Base-by-base conservation (phyloP, 2,113 vertebrate genomes). In the Melospiza melodia region DNA sequence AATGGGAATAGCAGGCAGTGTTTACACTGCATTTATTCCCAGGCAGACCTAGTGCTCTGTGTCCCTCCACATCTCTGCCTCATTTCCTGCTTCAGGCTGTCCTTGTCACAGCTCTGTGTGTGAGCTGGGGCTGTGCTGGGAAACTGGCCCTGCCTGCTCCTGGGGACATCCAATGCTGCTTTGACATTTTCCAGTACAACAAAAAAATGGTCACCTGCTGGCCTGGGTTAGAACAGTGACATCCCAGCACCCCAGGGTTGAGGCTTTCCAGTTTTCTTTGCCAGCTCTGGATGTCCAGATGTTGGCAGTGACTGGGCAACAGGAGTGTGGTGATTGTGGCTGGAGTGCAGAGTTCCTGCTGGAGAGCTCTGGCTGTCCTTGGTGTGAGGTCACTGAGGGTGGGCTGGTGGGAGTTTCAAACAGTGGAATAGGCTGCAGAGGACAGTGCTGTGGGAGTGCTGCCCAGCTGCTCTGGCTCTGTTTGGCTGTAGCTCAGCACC, bases 1-100 rank as follows among this genome's bases (percentile, higher is more conserved):
- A 84, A 80, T 89, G 93, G 72, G 71, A 95, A 75, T 5, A 52
- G 35, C 72, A 58, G 79, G 39, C 75, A 46, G 2, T 90, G 73
- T 95, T 94, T 94, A 77, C 71, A 33, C 44, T 92, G 9, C 16
- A 6, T 73, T 88, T 88, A 65, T 88, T 95, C 79, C 85, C 90
- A 90, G 83, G n/a, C 79, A 88, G 68, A 31, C 6, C 37, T 49
- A 37, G 23, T 71, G 72, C 75, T 79, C 65, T 35, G 22, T 74
- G 62, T 94, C 79, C 1, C 0, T 67, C 46, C n/a, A 20, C 1
- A 4, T 83, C n/a, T 83, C n/a, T 21, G 61, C 43, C 68, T 90
- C 12, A 3, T 81, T 83, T 94, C 88, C 88, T 66, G 77, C 58
- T 90, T 83, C 82, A 62, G 7, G 75, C 44, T 41, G 20, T 54